Conservation (phyloP, 2,888 invertebrate species). For the Polyommatus iphigenia region DNA sequence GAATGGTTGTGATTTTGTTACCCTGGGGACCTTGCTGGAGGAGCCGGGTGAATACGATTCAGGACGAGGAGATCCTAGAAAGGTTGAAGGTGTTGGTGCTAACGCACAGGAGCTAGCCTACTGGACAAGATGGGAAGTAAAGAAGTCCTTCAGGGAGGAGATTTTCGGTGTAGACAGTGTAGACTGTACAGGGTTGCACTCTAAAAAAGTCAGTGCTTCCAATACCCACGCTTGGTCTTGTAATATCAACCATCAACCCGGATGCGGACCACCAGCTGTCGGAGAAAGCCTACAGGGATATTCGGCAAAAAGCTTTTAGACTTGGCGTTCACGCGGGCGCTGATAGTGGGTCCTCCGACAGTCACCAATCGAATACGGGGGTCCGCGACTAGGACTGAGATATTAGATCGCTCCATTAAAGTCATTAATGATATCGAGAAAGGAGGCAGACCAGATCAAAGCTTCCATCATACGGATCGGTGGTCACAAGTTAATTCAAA, state of each 20-base stretch:
- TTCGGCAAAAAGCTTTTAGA: neutral
- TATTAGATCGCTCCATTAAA: too few species aligned
- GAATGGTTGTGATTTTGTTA: neutral
- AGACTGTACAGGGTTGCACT: neutral
- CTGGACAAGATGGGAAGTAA: neutral
- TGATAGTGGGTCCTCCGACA: neutral
- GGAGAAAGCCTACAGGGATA: neutral
- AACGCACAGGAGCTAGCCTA: neutral
- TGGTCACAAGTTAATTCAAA: too few species aligned
- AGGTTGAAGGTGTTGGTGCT: neutral
- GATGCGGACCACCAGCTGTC: neutral
- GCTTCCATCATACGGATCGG: too few species aligned
- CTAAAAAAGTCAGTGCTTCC: neutral
- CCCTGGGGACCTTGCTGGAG: neutral
- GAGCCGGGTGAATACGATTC: neutral
- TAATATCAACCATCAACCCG: too few species aligned
- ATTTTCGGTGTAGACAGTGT: neutral
- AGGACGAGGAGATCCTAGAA: neutral
- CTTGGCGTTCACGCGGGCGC: neutral
- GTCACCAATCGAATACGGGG: neutral
- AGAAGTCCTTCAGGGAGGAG: neutral
- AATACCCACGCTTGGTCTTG: neutral
- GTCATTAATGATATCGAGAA: too few species aligned
- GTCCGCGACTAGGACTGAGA: too few species aligned
- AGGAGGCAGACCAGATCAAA: too few species aligned